Evolutionary conservation across 2,888 invertebrate genomes (phyloP), one percentile per base, ranked within the genome.

Genomic region (Drosophila anomalipes): DNA sequence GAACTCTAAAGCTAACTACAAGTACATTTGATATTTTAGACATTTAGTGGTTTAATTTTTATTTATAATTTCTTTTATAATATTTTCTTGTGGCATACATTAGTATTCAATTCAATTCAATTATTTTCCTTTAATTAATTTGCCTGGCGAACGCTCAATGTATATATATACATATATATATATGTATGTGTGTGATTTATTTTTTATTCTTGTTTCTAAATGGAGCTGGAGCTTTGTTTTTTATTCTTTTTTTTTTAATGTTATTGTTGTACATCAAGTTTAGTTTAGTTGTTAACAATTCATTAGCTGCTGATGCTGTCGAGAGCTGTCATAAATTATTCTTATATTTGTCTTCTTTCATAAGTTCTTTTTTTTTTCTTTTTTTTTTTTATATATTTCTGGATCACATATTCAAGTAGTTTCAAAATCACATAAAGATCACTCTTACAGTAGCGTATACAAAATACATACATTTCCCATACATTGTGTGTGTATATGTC

Each of bases 381-480:
- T 51, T 56, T 65, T 56, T 52, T 26, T 71, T 81, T 75, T 67
- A 74, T 83, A 76, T 90, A 73, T 79, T 90, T 86, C 69, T 90
- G 90, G 87, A 87, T 87, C 87, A 87, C 87, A 87, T 89, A 89
- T 91, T 91, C 89, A 91, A 88, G 86, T 89, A 88, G 89, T 91
- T 89, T 89, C 89, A 90, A 87, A 89, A 89, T 89, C 89, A 89
- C 89, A 89, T 89, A 83, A 87, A 88, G 88, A 91, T 89, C 89
- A 89, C 89, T 91, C 89, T 89, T 91, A 89, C 89, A 91, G 80
- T 89, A 89, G 87, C 91, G 91, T 89, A 87, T 91, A 91, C 88
- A 89, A 89, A 89, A 91, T 90, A 87, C 86, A 90, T 83, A 75
- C 81, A 76, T 89, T 74, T 67, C 52, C 61, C 68, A 78, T 79